A percentile compares a stretch with the other conserved stretches of the same genome.
Conservation (phyloP, 2,797 vertebrate species). For the Sebastiscus tertius region DNA sequence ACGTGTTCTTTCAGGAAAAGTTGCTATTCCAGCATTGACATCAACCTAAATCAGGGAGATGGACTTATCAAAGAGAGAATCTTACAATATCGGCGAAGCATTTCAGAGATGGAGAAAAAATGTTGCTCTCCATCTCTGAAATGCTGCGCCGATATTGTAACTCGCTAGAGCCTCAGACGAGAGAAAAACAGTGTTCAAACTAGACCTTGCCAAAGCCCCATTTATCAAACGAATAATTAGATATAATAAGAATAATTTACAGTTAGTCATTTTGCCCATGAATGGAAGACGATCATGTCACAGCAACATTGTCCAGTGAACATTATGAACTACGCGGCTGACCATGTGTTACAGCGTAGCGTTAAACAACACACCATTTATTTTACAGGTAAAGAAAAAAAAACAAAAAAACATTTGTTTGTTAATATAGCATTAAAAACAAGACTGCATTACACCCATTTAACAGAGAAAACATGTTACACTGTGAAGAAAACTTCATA, state of each 20-base stretch:
- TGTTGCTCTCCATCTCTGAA: background rate
- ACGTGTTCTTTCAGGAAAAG: background rate
- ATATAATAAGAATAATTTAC: background rate
- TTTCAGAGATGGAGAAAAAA: no score
- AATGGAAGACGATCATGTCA: conserved; percentile 28
- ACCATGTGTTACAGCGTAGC: conserved; percentile 56
- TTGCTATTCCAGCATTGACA: background rate
- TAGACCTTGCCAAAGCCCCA: background rate
- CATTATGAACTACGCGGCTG: conserved; percentile 64
- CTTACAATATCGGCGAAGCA: no score
- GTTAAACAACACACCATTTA: conserved; percentile 54
- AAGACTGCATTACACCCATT: conserved; percentile 60
- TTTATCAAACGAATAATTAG: background rate
- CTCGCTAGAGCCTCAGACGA: no score
- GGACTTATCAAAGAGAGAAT: no score
- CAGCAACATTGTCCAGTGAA: conserved; percentile 61
- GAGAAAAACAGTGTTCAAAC: background rate
- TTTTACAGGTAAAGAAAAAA: conserved; percentile 59
- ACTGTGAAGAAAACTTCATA: conserved; percentile 60
- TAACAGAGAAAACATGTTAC: conserved; percentile 64
- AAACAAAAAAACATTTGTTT: conserved; percentile 31
- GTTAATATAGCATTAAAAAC: conserved; percentile 68
- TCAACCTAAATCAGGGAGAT: background rate
- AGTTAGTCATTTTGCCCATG: conserved; percentile 52
- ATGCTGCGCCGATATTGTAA: background rate